Percentiles rank a stretch among this genome's conserved stretches.
Conservation (phyloP, 1,140 invertebrate genomes). For the Steinernema khuongi region DNA sequence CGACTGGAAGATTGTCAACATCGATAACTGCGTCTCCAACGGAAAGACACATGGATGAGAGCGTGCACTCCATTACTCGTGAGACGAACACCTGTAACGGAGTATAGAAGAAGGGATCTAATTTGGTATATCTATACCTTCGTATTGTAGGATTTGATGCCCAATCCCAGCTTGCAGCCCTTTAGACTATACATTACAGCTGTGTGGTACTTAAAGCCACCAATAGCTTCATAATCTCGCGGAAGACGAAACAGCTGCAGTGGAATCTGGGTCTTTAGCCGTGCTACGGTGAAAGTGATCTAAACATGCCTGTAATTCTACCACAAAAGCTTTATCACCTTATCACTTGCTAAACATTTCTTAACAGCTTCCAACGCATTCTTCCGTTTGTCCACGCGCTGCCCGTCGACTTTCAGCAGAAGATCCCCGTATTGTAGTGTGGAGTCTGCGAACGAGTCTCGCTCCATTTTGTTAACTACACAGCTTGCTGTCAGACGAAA, state of each 20-base stretch:
- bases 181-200: background rate
- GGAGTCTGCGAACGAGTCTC: background rate
- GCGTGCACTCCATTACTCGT: background rate
- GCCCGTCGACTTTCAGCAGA: background rate
- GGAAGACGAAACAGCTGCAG: background rate
- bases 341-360: no score
- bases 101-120: background rate
- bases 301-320: no score
- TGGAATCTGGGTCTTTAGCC: background rate
- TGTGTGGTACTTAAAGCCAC: background rate
- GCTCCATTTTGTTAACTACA: background rate
- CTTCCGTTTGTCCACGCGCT: background rate
- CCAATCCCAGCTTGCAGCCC: background rate
- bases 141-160: background rate
- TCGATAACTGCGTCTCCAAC: background rate
- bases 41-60: background rate
- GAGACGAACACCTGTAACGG: constrained; percentile 1
- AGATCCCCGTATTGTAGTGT: background rate
- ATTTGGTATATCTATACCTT: background rate
- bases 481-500: background rate
- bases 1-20: background rate
- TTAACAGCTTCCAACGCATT: background rate
- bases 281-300: background rate
- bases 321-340: no score
- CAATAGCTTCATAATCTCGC: background rate